phyloP scores from a whole-genome alignment of 2,797 vertebrate species.

The Carcharodon carcharias region DNA sequence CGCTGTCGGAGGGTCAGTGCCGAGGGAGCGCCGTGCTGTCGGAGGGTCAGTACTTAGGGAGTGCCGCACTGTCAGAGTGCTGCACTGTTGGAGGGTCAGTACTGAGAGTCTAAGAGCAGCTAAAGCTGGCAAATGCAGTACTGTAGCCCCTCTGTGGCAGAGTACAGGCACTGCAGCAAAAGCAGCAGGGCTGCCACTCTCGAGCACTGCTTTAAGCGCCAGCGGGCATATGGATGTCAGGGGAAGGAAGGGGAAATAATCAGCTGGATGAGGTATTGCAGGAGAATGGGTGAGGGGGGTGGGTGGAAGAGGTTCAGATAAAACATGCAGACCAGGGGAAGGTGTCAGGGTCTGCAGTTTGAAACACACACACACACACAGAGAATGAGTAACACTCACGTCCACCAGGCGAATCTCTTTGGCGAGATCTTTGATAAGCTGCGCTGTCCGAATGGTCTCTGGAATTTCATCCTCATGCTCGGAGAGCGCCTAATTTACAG shows the following conservation, averaged over 20 bases:
- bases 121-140: too few species aligned
- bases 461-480: conserved; percentile 88
- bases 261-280: neutral
- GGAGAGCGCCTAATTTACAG: conserved; percentile 61
- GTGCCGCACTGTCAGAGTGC: too few species aligned
- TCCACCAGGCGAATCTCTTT: conserved; percentile 87
- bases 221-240: neutral
- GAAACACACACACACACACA: neutral
- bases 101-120: too few species aligned
- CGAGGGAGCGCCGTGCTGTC: too few species aligned
- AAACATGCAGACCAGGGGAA: neutral
- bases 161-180: too few species aligned
- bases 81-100: too few species aligned
- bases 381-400: conserved; percentile 53
- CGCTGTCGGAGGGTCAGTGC: too few species aligned
- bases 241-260: neutral
- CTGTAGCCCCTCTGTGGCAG: too few species aligned
- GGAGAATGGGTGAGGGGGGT: neutral
- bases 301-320: neutral
- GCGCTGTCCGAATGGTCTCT: conserved; percentile 77
- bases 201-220: too few species aligned
- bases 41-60: too few species aligned
- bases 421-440: conserved; percentile 80
- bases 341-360: neutral
- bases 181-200: too few species aligned